Evolutionary conservation across 2,797 vertebrate genomes (phyloP).

Genomic region (Sternarchorhynchus goeldii): DNA sequence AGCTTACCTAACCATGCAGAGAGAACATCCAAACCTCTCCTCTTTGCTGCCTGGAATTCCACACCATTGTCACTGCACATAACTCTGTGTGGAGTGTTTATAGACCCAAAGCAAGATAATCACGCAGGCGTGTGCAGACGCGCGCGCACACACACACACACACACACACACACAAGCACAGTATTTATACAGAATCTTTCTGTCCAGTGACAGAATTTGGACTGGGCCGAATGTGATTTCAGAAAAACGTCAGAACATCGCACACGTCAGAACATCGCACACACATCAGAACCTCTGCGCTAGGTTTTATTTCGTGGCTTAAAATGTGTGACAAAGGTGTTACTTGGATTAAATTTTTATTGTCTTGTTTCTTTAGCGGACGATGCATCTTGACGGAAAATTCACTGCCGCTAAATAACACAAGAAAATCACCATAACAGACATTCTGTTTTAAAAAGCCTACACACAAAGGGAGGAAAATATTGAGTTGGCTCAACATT

Average conservation of each 20-base stretch:
- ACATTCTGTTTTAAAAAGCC: too few species aligned
- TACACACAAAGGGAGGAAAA: not conserved
- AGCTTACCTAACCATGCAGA: slow-evolving; percentile 71
- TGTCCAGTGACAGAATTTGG: not conserved
- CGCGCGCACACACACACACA: not conserved
- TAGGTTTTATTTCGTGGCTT: not conserved
- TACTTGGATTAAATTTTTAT: not conserved
- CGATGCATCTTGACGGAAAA: not conserved
- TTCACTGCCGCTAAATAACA: not conserved
- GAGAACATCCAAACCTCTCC: slow-evolving; percentile 69
- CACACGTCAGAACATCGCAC: not conserved
- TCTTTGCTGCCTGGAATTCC: slow-evolving; percentile 21
- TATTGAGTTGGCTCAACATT: not conserved
- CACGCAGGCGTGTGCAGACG: not conserved
- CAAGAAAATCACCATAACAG: not conserved
- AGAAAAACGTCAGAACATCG: not conserved
- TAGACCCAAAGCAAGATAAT: not conserved
- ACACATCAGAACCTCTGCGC: slow-evolving; percentile 1
- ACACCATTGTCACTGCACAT: not conserved
- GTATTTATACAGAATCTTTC: not conserved
- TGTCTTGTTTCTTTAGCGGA: not conserved
- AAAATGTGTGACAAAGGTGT: not conserved
- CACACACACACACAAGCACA: slow-evolving; percentile 10
- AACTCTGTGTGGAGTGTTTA: not conserved
- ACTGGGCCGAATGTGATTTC: not conserved